A percentile compares a stretch with the other conserved stretches of the same genome.
Conservation (phyloP, 1,140 invertebrate genomes). For the Aphaenogaster floridana region DNA sequence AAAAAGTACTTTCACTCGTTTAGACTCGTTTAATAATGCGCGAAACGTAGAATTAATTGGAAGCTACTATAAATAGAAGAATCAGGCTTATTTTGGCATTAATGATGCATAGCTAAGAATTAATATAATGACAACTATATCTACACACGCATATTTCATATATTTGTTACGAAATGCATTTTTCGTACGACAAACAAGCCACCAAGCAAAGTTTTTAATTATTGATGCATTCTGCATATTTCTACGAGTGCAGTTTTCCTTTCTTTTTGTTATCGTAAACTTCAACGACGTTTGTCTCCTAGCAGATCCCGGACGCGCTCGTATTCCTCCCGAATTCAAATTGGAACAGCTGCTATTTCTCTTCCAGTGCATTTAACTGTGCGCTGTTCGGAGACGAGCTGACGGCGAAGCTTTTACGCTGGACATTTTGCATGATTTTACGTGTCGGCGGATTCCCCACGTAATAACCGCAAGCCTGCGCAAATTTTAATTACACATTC, state of each 20-base stretch:
- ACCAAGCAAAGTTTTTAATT: neutral
- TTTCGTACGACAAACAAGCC: neutral
- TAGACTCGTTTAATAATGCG: neutral
- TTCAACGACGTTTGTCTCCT: constrained; percentile 42
- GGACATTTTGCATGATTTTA: constrained; percentile 83
- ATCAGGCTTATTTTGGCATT: neutral
- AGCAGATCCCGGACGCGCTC: neutral
- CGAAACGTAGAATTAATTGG: constrained; percentile 1
- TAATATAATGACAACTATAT: neutral
- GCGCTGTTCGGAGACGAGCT: constrained; percentile 77
- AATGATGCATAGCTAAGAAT: neutral
- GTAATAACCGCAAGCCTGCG: constrained; percentile 80
- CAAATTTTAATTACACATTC: constrained; percentile 82
- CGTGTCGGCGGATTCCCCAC: constrained; percentile 80
- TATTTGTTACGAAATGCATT: neutral
- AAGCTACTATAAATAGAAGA: neutral
- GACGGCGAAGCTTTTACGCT: constrained; percentile 79
- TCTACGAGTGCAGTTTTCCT: no score
- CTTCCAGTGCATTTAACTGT: constrained; percentile 81
- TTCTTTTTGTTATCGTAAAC: constrained; percentile 25
- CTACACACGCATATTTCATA: neutral
- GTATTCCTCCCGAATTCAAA: constrained; percentile 74
- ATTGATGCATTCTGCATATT: neutral
- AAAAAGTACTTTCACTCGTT: neutral
- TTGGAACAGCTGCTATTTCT: constrained; percentile 82